Evolutionary conservation across 2,888 invertebrate genomes (phyloP).

Genomic region (Melanostoma mellinum): DNA sequence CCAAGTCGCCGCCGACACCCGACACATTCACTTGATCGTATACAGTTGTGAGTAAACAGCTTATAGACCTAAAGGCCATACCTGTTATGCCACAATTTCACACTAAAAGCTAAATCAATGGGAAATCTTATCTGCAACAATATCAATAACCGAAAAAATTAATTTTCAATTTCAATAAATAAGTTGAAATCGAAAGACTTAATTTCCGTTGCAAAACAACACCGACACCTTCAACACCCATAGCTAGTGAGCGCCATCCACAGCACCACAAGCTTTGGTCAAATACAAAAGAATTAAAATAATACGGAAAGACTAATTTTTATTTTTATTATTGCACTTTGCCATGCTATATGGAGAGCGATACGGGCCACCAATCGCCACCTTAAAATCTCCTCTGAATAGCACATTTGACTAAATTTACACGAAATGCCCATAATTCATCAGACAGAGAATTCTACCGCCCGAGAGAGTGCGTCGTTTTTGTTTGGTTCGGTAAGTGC

Average conservation of each 20-base stretch:
- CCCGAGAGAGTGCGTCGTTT: conserved; percentile 48
- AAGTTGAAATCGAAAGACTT: conserved; percentile 54
- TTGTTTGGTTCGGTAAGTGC: background rate
- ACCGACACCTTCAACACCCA: conserved; percentile 18
- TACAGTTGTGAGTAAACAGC: conserved; percentile 34
- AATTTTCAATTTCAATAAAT: conserved; percentile 70
- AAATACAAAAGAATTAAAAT: conserved; percentile 36
- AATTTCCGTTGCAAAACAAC: conserved; percentile 43
- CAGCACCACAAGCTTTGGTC: background rate
- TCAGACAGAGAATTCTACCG: conserved; percentile 45
- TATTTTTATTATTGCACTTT: conserved; percentile 67
- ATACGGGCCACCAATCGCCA: conserved; percentile 51
- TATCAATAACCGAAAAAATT: conserved; percentile 69
- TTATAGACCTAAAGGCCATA: conserved; percentile 39
- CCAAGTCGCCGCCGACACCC: background rate
- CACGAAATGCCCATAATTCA: conserved; percentile 68
- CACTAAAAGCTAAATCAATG: conserved; percentile 55
- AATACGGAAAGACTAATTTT: conserved; percentile 53
- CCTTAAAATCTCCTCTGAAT: conserved; percentile 62
- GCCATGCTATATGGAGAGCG: conserved; percentile 43
- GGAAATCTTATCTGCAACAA: conserved; percentile 63
- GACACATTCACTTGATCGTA: conserved; percentile 50
- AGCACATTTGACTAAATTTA: conserved; percentile 68
- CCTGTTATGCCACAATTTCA: conserved; percentile 44
- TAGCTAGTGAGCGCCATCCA: background rate